Percentiles rank a stretch among this genome's conserved stretches.
phyloP scores from a whole-genome alignment of 2,113 vertebrate genomes.

The Tiliqua scincoides region DNA sequence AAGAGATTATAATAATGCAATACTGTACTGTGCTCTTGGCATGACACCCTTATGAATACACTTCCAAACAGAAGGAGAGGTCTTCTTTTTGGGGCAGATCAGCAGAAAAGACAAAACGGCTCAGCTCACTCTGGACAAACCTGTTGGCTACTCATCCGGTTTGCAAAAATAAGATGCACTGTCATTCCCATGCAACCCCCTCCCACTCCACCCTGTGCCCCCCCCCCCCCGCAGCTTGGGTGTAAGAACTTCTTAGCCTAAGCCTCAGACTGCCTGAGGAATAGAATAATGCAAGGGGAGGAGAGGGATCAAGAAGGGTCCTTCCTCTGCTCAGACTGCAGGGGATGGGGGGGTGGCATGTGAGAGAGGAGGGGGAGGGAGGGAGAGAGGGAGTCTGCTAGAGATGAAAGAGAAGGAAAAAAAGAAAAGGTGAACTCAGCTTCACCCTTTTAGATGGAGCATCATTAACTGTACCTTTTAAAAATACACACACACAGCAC shows the following conservation, averaged over 20 bases:
- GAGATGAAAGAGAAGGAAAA: no score
- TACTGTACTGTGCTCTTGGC: fast-evolving
- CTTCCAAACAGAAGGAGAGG: not conserved
- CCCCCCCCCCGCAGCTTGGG: not conserved
- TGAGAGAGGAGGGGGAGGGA: not conserved
- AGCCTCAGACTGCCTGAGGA: not conserved
- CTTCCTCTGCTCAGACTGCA: not conserved
- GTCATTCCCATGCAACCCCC: no score
- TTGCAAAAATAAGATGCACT: constrained; percentile 49
- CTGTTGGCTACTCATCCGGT: constrained; percentile 48
- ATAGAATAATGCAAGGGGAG: not conserved
- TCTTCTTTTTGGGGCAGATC: not conserved
- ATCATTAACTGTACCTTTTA: not conserved
- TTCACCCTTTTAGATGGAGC: not conserved
- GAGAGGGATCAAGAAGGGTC: not conserved
- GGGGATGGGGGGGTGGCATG: not conserved
- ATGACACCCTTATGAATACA: not conserved
- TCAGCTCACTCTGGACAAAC: constrained; percentile 31
- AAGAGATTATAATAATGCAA: not conserved
- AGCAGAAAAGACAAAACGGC: not conserved
- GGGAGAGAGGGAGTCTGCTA: not conserved
- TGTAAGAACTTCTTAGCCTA: not conserved
- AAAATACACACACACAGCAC: not conserved
- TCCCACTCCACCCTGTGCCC: no score
- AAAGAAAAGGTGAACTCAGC: not conserved